Percentiles rank a stretch among this genome's conserved stretches.
Evolutionary conservation across 2,888 invertebrate genomes (phyloP).

Genomic region (Apamea sordens): DNA sequence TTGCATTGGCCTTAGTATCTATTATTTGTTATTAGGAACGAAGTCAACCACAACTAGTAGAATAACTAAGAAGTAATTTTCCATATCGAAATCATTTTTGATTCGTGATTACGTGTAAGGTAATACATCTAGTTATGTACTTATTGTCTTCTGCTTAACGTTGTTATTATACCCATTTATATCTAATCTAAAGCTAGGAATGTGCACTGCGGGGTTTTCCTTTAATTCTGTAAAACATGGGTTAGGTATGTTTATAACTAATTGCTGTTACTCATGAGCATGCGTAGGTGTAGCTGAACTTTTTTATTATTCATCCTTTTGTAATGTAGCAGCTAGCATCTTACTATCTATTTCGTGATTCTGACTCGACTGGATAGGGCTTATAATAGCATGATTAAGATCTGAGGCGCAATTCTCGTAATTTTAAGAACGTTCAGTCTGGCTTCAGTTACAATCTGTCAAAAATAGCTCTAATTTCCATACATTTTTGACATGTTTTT

Average conservation of each 20-base stretch:
- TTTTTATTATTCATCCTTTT: background rate
- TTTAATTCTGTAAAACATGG: slow-evolving; percentile 19
- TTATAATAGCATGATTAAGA: background rate
- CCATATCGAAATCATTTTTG: slow-evolving; percentile 71
- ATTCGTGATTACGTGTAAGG: slow-evolving; percentile 69
- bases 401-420: background rate
- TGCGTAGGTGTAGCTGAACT: too few species aligned
- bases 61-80: slow-evolving; percentile 70
- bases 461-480: background rate
- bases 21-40: slow-evolving; percentile 79
- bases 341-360: background rate
- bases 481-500: too few species aligned
- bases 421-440: background rate
- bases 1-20: slow-evolving; percentile 73
- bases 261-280: slow-evolving; percentile 27
- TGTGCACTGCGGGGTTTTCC: slow-evolving; percentile 44
- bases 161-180: slow-evolving; percentile 39
- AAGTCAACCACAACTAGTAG: slow-evolving; percentile 71
- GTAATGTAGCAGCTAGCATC: background rate
- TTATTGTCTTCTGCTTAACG: slow-evolving; percentile 54
- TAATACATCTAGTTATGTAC: slow-evolving; percentile 47
- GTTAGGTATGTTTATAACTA: slow-evolving; percentile 24
- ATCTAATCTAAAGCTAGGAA: slow-evolving; percentile 40
- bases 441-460: background rate
- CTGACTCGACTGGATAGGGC: background rate